Percentiles rank a stretch among this genome's conserved stretches.
phyloP scores from a whole-genome alignment of 2,797 vertebrate species.

The Crax fasciolata region DNA sequence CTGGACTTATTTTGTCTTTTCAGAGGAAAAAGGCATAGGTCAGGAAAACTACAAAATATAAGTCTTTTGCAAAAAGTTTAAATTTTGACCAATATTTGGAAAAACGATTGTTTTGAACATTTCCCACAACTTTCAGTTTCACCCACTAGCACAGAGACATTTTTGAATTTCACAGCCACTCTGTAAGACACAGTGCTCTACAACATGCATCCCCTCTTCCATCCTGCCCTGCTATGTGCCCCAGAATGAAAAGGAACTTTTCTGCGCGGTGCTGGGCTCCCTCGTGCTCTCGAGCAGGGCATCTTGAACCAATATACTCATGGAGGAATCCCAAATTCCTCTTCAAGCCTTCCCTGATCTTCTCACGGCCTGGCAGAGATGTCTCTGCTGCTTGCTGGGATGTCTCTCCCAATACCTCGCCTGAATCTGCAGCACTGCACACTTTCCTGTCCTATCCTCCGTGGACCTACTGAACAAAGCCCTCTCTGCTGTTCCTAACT shows the following conservation, averaged over 20 bases:
- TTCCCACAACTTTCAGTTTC: background rate
- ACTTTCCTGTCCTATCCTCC: background rate
- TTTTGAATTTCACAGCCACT: background rate
- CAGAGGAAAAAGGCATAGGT: background rate
- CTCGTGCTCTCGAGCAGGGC: background rate
- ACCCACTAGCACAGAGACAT: background rate
- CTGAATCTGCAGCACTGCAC: accelerated
- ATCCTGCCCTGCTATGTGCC: background rate
- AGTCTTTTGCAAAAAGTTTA: background rate
- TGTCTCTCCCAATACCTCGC: background rate
- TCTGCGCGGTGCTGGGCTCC: background rate
- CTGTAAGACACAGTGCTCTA: background rate
- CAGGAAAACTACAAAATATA: background rate
- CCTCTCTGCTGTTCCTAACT: background rate
- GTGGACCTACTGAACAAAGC: background rate
- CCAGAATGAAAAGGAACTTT: background rate
- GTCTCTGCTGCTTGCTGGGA: background rate
- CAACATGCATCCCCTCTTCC: background rate
- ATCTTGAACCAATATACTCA: background rate
- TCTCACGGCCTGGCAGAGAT: background rate
- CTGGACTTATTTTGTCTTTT: background rate
- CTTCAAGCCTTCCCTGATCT: background rate
- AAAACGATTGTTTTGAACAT: background rate
- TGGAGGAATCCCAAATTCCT: background rate
- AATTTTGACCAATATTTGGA: background rate